Conservation (phyloP, 2,888 invertebrate species). For the Drepana falcataria region DNA sequence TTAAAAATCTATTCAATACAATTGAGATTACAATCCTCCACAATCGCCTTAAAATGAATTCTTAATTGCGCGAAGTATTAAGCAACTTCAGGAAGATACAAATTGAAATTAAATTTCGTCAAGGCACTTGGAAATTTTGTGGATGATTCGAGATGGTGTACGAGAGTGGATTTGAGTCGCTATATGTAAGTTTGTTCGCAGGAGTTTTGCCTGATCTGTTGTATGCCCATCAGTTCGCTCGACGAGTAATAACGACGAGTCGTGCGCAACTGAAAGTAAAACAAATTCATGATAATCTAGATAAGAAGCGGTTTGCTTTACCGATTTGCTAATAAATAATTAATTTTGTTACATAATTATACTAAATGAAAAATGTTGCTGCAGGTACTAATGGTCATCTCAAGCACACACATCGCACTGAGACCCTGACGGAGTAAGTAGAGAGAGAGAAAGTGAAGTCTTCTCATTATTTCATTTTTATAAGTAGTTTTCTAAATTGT, state of each 20-base stretch:
- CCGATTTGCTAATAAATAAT: slow-evolving; percentile 17
- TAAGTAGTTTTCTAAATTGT: too few species aligned
- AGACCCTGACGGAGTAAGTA: too few species aligned
- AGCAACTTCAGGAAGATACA: slow-evolving; percentile 34
- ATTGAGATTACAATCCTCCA: slow-evolving; percentile 8
- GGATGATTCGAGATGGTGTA: slow-evolving; percentile 28
- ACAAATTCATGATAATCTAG: slow-evolving; percentile 43
- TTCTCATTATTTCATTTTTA: too few species aligned
- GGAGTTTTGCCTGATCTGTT: slow-evolving; percentile 87
- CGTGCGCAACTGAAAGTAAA: slow-evolving; percentile 86
- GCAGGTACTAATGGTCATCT: neutral
- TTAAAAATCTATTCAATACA: neutral
- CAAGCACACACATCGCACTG: too few species aligned
- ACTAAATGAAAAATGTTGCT: neutral
- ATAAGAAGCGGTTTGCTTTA: slow-evolving; percentile 21
- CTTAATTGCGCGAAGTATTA: slow-evolving; percentile 14
- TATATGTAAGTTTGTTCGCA: slow-evolving; percentile 92
- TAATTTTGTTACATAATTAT: neutral
- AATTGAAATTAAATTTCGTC: slow-evolving; percentile 31
- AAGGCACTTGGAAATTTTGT: slow-evolving; percentile 62
- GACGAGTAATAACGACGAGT: slow-evolving; percentile 87
- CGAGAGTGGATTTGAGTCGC: slow-evolving; percentile 48
- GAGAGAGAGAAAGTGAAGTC: too few species aligned
- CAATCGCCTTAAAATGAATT: slow-evolving; percentile 16
- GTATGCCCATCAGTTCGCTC: slow-evolving; percentile 85